These are phyloP conservation scores for Rhaphigaster nebulosa DNA, from an alignment of 2,888 invertebrate genomes.

Conservation along the genomic window DNA sequence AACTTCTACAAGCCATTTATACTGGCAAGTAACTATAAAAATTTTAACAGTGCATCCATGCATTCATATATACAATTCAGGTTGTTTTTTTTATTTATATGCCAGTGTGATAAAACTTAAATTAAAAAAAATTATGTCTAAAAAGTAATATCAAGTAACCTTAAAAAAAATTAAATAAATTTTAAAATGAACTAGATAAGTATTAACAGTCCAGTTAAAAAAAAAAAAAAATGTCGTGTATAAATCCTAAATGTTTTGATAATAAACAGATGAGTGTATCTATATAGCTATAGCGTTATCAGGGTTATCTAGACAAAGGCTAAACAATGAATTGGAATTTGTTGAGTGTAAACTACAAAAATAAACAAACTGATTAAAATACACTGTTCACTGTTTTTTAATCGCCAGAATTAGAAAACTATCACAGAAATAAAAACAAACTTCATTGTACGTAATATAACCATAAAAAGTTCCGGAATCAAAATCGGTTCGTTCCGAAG, in stretches of 20 bases:
- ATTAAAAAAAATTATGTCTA: too few species aligned
- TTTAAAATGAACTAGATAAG: not conserved
- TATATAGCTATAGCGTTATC: not conserved
- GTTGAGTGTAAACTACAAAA: not conserved
- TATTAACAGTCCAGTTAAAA: not conserved
- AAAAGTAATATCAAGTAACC: too few species aligned
- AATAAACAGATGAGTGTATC: constrained; percentile 5
- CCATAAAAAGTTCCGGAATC: not conserved
- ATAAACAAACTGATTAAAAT: constrained; percentile 2
- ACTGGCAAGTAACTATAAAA: not conserved
- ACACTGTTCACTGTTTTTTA: not conserved
- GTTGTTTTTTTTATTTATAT: too few species aligned
- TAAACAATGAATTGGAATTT: constrained; percentile 32
- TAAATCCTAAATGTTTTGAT: not conserved
- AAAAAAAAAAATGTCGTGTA: not conserved
- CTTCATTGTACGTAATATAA: not conserved
- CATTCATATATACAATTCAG: not conserved
- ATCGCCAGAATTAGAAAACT: not conserved
- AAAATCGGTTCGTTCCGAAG: not conserved
- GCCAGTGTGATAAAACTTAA: too few species aligned
- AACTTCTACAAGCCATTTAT: not conserved
- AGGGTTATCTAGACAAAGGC: constrained; percentile 49
- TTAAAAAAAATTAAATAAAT: not conserved
- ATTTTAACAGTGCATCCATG: not conserved
- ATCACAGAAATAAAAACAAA: not conserved